phyloP scores from a whole-genome alignment of 92 coral and sea anemone species.

The Galaxea fascicularis region DNA sequence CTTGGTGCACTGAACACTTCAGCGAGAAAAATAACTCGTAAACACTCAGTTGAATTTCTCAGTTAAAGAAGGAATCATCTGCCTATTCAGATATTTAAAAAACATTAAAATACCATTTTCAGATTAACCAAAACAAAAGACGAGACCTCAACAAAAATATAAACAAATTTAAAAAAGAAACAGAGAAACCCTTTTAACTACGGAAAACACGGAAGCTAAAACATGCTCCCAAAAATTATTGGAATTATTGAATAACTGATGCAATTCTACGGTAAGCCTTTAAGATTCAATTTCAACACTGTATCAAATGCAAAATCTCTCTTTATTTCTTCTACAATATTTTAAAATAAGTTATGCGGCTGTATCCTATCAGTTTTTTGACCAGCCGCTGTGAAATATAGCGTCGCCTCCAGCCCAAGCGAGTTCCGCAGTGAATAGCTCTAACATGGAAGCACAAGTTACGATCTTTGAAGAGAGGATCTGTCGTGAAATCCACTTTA shows the following conservation, averaged over 20 bases:
- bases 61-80: not conserved
- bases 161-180: not conserved
- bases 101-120: not conserved
- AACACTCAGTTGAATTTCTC: not conserved
- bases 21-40: not conserved
- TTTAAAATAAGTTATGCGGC: not conserved
- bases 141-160: not conserved
- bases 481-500: not conserved
- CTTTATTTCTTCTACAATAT: too few species aligned
- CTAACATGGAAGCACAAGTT: not conserved
- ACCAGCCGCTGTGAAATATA: not conserved
- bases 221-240: not conserved
- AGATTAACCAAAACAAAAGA: not conserved
- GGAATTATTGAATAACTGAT: not conserved
- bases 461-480: not conserved
- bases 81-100: not conserved
- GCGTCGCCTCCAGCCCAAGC: too few species aligned
- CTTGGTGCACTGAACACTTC: not conserved
- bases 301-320: too few species aligned
- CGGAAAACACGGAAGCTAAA: not conserved
- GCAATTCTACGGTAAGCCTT: not conserved
- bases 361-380: not conserved
- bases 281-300: not conserved
- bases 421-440: not conserved
- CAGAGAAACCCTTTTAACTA: not conserved